phyloP scores from a whole-genome alignment of 2,113 vertebrate genomes.

The Thunnus thynnus region DNA sequence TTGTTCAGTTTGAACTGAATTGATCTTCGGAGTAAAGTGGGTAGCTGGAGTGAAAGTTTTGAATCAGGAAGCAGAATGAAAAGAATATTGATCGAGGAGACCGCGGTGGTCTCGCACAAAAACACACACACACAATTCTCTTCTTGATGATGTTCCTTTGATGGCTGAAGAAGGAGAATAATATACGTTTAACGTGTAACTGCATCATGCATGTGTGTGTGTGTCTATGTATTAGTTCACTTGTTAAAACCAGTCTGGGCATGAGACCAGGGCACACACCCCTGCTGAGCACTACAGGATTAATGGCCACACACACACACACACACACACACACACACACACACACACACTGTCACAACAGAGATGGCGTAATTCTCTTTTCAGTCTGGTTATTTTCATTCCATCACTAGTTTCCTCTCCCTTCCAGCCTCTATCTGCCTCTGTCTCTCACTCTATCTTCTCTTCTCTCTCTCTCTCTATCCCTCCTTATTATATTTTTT shows the following conservation, averaged over 20 bases:
- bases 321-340: constrained; percentile 22
- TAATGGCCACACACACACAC: constrained; percentile 29
- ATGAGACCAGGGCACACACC: constrained; percentile 45
- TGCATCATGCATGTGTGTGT: not conserved
- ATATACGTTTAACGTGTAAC: not conserved
- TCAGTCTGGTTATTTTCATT: constrained; percentile 49
- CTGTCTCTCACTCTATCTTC: not conserved
- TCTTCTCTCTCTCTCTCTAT: not conserved
- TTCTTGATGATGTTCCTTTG: constrained; percentile 13
- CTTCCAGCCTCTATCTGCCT: not conserved
- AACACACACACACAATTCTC: constrained; percentile 4
- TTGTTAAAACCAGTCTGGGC: constrained; percentile 51
- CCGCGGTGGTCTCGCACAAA: not conserved
- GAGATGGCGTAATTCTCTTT: constrained; percentile 22
- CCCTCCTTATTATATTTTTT: not conserved
- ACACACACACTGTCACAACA: constrained; percentile 28
- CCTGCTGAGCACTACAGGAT: constrained; percentile 48
- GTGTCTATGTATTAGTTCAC: constrained; percentile 15
- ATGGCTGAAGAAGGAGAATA: not conserved
- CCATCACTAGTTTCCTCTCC: constrained; percentile 26
- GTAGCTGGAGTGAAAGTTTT: constrained; percentile 19
- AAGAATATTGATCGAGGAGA: constrained; percentile 34
- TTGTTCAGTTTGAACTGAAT: constrained; percentile 38
- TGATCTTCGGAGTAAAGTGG: constrained; percentile 1
- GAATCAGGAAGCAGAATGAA: constrained; percentile 27